Evolutionary conservation across 2,888 invertebrate species (phyloP).

Genomic region (Branchipolynoe longqiensis): DNA sequence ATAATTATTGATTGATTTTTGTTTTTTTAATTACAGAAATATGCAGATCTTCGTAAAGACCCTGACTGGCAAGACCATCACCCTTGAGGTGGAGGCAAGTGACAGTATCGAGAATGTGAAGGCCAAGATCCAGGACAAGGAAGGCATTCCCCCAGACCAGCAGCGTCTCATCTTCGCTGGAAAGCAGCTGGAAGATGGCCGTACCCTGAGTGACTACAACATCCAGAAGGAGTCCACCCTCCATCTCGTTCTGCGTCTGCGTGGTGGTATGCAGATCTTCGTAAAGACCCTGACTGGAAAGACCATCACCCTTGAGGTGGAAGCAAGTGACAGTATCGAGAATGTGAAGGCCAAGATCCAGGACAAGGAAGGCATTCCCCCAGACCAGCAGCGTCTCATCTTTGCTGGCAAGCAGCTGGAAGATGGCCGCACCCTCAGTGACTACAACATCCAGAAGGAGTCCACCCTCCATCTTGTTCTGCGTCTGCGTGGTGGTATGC

Average conservation of each 20-base stretch:
- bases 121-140: conserved; percentile 52
- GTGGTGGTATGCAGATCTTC: conserved; percentile 83
- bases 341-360: conserved; percentile 89
- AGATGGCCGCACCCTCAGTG: too few species aligned
- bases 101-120: conserved; percentile 52
- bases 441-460: too few species aligned
- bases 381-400: too few species aligned
- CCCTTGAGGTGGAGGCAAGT: conserved; percentile 42
- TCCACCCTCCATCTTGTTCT: conserved; percentile 94
- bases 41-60: conserved; percentile 55
- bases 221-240: conserved; percentile 91
- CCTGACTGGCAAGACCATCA: conserved; percentile 56
- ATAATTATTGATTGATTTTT: not conserved
- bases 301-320: conserved; percentile 82
- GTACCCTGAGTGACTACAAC: conserved; percentile 95
- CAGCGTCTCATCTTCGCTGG: conserved; percentile 91
- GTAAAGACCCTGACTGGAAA: conserved; percentile 78
- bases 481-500: conserved; percentile 96
- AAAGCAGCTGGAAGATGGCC: conserved; percentile 95
- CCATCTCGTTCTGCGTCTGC: conserved; percentile 63
- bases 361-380: conserved; percentile 86
- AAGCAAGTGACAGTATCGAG: conserved; percentile 91
- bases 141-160: conserved; percentile 79
- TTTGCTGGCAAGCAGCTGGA: too few species aligned
- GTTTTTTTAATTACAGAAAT: not conserved